Percentiles rank a stretch among this genome's conserved stretches.
Evolutionary conservation across 2,113 vertebrate genomes (phyloP).

Genomic region (Kobus ellipsiprymnus): DNA sequence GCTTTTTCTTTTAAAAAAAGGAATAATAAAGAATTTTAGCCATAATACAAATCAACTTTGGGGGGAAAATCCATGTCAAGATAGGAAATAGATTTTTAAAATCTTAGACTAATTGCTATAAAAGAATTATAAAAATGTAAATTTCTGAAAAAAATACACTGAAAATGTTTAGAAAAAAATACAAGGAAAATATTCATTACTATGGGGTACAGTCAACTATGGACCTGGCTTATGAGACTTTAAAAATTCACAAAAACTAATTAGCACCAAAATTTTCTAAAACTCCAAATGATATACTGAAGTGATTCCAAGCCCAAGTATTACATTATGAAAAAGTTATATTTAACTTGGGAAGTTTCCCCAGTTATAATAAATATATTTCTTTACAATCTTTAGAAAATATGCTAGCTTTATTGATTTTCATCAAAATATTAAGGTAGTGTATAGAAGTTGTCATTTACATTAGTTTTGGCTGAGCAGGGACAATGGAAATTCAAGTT

Average conservation of each 20-base stretch:
- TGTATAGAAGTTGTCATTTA: neutral
- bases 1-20: conserved; percentile 24
- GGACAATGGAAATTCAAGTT: neutral
- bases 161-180: conserved; percentile 62
- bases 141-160: conserved; percentile 49
- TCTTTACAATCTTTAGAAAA: conserved; percentile 47
- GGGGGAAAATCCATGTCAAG: neutral
- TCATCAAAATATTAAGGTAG: conserved; percentile 9
- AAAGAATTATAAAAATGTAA: conserved; percentile 68
- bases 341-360: conserved; percentile 7
- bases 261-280: conserved; percentile 64
- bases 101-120: conserved; percentile 51
- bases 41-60: neutral
- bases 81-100: conserved; percentile 52
- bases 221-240: neutral
- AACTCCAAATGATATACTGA: conserved; percentile 30
- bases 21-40: conserved; percentile 22
- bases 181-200: conserved; percentile 28
- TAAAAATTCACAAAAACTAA: conserved; percentile 49
- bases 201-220: neutral
- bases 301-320: neutral
- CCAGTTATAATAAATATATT: conserved; percentile 14
- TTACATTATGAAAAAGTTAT: conserved; percentile 33
- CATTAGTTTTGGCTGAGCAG: neutral
- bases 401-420: conserved; percentile 38